These are phyloP conservation scores for Ctenomys sociabilis DNA, from an alignment of 2,113 vertebrate species.

Conservation along the genomic window DNA sequence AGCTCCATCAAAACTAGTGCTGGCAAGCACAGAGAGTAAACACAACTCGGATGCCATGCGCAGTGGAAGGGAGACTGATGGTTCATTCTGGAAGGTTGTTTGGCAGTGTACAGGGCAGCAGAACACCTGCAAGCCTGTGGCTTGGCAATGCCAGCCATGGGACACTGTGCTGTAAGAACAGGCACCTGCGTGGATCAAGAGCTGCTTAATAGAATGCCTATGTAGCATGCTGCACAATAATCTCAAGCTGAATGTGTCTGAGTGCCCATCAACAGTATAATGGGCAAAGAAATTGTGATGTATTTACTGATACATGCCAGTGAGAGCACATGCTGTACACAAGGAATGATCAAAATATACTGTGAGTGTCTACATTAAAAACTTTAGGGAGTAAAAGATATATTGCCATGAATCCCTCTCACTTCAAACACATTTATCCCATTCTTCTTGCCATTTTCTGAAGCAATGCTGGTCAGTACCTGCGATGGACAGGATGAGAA, in stretches of 20 bases:
- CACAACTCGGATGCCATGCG: neutral
- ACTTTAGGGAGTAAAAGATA: too few relatives aligned
- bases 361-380: too few relatives aligned
- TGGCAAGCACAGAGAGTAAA: neutral
- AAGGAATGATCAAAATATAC: neutral
- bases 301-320: neutral
- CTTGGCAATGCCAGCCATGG: neutral
- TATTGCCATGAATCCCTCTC: too few relatives aligned
- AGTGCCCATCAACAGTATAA: neutral
- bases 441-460: neutral
- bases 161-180: neutral
- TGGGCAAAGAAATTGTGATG: neutral
- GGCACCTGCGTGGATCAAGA: neutral
- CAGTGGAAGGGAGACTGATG: neutral
- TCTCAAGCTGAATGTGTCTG: neutral
- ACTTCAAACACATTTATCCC: neutral
- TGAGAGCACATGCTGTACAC: neutral
- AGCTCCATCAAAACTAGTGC: neutral
- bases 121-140: neutral
- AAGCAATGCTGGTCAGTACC: neutral
- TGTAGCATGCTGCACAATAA: neutral
- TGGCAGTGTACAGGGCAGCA: neutral
- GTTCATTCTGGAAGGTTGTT: neutral
- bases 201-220: neutral
- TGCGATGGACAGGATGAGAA: neutral